These are phyloP conservation scores for Valencia hispanica DNA, from an alignment of 2,797 vertebrate species.

Conservation along the genomic window DNA sequence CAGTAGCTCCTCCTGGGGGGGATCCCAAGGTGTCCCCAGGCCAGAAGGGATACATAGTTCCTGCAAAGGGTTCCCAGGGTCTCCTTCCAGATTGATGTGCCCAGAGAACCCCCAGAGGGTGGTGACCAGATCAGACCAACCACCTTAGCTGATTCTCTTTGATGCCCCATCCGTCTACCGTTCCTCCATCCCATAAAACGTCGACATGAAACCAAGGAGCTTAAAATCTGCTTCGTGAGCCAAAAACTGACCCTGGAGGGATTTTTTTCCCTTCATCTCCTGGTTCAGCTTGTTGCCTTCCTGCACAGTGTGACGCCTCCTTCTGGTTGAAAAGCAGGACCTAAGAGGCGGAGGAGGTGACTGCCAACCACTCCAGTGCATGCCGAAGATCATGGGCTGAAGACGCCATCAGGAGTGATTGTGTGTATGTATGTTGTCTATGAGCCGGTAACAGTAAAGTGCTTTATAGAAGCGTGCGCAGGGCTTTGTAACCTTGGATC, in stretches of 20 bases:
- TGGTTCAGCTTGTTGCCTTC: too few relatives aligned
- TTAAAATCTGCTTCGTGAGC: not conserved
- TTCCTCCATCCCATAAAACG: not conserved
- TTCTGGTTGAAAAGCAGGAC: not conserved
- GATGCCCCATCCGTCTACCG: not conserved
- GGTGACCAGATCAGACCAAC: not conserved
- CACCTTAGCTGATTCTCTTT: not conserved
- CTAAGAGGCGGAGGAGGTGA: not conserved
- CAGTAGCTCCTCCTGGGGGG: too few relatives aligned
- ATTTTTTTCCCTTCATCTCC: too few relatives aligned
- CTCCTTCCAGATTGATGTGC: not conserved
- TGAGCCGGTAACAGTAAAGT: too few relatives aligned
- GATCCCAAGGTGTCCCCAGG: too few relatives aligned
- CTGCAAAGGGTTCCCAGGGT: too few relatives aligned
- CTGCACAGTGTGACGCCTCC: too few relatives aligned
- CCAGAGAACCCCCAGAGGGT: not conserved
- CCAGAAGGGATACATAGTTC: too few relatives aligned
- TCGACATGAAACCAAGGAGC: not conserved
- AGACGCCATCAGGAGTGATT: not conserved
- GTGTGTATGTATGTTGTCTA: too few relatives aligned
- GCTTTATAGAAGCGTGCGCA: too few relatives aligned
- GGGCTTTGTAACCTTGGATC: too few relatives aligned
- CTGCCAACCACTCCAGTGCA: too few relatives aligned
- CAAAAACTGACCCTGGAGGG: not conserved
- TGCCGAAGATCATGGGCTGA: not conserved